Percentiles rank a stretch among this genome's conserved stretches.
Evolutionary conservation across 2,797 vertebrate species (phyloP).

Genomic region (Eulemur mongoz): DNA sequence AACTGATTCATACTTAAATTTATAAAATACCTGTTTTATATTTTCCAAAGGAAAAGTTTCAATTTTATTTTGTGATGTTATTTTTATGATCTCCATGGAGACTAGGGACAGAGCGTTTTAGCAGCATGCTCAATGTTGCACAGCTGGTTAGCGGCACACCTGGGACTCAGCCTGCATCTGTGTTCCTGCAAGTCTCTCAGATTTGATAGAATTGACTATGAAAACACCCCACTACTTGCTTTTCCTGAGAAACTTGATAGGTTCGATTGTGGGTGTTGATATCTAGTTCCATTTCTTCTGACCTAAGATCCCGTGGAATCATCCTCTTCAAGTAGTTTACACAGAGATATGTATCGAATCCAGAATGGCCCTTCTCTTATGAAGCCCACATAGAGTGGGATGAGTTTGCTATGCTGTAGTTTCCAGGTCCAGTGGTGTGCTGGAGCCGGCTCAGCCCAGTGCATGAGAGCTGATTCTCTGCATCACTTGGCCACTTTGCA

Average conservation of each 20-base stretch:
- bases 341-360: background rate
- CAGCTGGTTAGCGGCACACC: background rate
- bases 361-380: background rate
- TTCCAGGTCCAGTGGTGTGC: background rate
- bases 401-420: background rate
- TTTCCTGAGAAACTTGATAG: background rate
- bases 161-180: background rate
- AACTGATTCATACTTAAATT: background rate
- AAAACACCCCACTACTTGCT: background rate
- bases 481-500: background rate
- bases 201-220: background rate
- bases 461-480: background rate
- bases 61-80: background rate
- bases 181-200: background rate
- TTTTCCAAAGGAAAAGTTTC: background rate
- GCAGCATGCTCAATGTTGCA: background rate
- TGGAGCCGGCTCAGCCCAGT: background rate
- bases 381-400: background rate
- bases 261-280: background rate
- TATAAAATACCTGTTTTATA: background rate
- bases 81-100: background rate
- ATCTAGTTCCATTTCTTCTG: background rate
- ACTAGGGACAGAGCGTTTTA: background rate
- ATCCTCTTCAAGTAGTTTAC: background rate
- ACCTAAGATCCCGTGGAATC: background rate